Evolutionary conservation across 35 echinoderm and acorn worm species (phyloP), one percentile per base, ranked within the genome.

Genomic region (Stichopus chloronotus): DNA sequence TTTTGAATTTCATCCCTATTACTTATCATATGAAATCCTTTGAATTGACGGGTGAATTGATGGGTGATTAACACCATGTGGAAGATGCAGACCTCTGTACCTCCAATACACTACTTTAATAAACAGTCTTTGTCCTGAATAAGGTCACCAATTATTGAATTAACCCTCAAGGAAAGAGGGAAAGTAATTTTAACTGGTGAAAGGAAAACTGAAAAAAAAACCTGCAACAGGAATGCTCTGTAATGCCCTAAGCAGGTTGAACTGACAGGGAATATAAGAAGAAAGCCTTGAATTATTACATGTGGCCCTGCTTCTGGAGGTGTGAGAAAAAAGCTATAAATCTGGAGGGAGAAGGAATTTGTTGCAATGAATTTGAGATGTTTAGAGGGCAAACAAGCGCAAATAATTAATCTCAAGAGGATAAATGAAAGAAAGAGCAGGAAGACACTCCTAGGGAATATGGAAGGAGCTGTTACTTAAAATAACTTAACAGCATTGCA

Each of bases 141-240:
- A 56, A 83, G 80, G 80, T 83, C 80, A 83, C 77, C 13, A 56
- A 83, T 83, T 83, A 83, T 56, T 56, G 52, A 83, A 83, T 83
- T 83, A 83, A 55, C 61, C 61, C 61, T 65, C 61, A 65, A 65
- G 61, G 61, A 65, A 65, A 65, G 61, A 65, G 61, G 61, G 61
- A 19, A 65, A 65, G 61, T 65, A 65, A 65, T 65, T 65, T 65
- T 65, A 65, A 65, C 11, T 16, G 61, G 61, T 9, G 61, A 65
- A 65, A 65, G 61, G 9, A 65, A 65, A 65, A 65, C 61, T 65
- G 30, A 3, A 65, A 65, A 65, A 65, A 19, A 65, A 65, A 14
- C 61, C 19, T 14, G 61, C 61, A 65, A 65, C 61, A 65, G 61
- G 61, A 65, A 65, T 65, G 61, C 61, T 65, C 61, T 65, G 61